Evolutionary conservation across 1,140 invertebrate species (phyloP), one percentile per base, ranked within the genome.

Genomic region (Chionoecetes opilio): DNA sequence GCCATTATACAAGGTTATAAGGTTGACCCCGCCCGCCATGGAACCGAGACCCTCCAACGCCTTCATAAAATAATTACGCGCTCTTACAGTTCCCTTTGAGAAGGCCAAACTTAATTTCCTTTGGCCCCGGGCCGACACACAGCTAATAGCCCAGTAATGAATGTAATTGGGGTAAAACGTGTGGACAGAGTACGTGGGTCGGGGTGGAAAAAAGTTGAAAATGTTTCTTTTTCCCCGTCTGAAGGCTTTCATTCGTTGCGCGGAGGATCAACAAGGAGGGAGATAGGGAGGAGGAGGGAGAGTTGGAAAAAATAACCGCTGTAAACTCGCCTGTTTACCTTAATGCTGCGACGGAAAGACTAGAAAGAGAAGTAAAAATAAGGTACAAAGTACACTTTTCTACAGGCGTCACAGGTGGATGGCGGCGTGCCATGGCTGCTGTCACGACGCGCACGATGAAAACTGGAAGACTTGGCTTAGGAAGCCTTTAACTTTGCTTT

Each of bases 51-150:
- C 63, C 26, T 63, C 89, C 31, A 29, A 91, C 46, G 89, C 89
- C 89, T 53, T 91, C 89, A 91, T 91, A 63, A 91, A 91, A 91
- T 91, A 91, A 91, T 91, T 91, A 91, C 89, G n/a, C 14, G 31
- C 89, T 91, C 84, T 86, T 34, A 86, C 84, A 86, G 35, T 34
- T 86, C 35, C 89, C 89, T 91, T 91, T 91, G 89, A 91, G 89
- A 29, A 63, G 29, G 53, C 89, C 89, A 91, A 91, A 91, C 89
- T 91, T 91, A 91, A 91, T 91, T 91, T 91, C 89, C 89, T 46
- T 29, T 53, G 41, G 89, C 89, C 89, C 89, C 37, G 41, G 89
- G 75, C 75, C 82, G 21, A 92, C 38, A n/a, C 91, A 29, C 34
- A 6, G 29, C n/a, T 84, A 92, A 92, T 92, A 84, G 91, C 21